These are phyloP conservation scores for Axea sp. DNA, from an alignment of 2,888 invertebrate species.

Conservation along the genomic window DNA sequence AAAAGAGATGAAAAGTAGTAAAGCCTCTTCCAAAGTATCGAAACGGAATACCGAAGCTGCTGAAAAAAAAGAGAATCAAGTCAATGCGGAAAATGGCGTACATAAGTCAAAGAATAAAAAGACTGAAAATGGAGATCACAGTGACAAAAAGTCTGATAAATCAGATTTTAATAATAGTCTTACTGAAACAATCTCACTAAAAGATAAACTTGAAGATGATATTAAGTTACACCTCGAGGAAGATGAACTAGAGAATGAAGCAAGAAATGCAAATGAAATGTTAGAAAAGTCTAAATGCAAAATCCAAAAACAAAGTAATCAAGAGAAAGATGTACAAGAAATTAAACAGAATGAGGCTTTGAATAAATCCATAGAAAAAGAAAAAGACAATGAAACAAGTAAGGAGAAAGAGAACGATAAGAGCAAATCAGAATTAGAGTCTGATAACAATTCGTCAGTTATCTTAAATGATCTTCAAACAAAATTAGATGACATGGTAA, in stretches of 20 bases:
- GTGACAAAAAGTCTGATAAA: constrained; percentile 36
- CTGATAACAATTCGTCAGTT: background rate
- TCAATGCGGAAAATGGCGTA: constrained; percentile 42
- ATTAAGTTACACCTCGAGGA: constrained; percentile 32
- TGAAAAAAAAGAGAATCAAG: constrained; percentile 39
- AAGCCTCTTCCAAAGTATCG: constrained; percentile 16
- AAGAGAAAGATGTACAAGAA: constrained; percentile 8
- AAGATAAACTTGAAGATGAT: constrained; percentile 28
- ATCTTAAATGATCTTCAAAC: constrained; percentile 5
- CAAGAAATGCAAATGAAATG: background rate
- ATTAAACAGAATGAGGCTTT: constrained; percentile 1
- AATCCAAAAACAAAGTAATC: constrained; percentile 12
- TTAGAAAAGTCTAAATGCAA: background rate
- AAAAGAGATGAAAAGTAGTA: constrained; percentile 38
- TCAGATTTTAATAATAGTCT: constrained; percentile 24
- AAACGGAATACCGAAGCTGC: constrained; percentile 26
- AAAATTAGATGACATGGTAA: constrained; percentile 12
- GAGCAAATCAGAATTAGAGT: background rate
- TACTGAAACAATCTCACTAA: background rate
- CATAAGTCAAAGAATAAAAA: constrained; percentile 37
- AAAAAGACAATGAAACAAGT: constrained; percentile 1
- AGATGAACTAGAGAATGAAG: background rate
- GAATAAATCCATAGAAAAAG: constrained; percentile 8
- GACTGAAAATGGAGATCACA: constrained; percentile 44
- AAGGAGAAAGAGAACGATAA: constrained; percentile 10